Percentiles rank a stretch among this genome's conserved stretches.
Evolutionary conservation across 2,888 invertebrate genomes (phyloP).

Genomic region (Lagria hirta): DNA sequence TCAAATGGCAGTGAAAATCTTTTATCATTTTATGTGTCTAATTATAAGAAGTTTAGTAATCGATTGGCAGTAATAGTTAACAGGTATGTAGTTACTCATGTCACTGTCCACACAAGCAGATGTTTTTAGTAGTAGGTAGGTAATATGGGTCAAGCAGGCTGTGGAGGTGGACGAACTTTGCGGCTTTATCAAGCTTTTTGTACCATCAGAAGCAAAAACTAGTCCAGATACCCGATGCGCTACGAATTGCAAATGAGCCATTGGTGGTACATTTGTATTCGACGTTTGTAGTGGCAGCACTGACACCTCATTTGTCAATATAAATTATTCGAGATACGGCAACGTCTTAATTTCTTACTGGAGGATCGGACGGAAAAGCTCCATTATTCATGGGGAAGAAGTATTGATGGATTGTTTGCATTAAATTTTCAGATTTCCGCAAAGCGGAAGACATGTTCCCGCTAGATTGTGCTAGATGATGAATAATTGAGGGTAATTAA

Average conservation of each 20-base stretch:
- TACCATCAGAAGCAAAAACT: slow-evolving; percentile 40
- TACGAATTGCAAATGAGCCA: slow-evolving; percentile 52
- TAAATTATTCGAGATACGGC: slow-evolving; percentile 48
- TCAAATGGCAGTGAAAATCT: too few species aligned
- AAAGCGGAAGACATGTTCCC: slow-evolving; percentile 13
- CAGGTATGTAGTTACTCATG: too few species aligned
- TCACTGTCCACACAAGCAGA: too few species aligned
- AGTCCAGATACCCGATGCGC: slow-evolving; percentile 37
- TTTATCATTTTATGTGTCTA: too few species aligned
- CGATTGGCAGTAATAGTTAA: too few species aligned
- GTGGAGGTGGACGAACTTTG: slow-evolving; percentile 8
- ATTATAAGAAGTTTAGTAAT: too few species aligned
- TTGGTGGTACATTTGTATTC: slow-evolving; percentile 52
- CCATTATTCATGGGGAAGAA: slow-evolving; percentile 21
- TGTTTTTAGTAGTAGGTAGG: too few species aligned
- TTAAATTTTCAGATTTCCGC: slow-evolving; percentile 21
- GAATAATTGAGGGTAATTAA: slow-evolving; percentile 26
- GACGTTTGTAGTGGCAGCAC: slow-evolving; percentile 49
- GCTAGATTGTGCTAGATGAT: too few species aligned
- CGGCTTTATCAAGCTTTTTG: slow-evolving; percentile 10
- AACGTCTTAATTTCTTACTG: slow-evolving; percentile 46
- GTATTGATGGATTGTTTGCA: slow-evolving; percentile 9
- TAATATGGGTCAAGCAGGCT: background rate
- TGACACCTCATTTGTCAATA: slow-evolving; percentile 55
- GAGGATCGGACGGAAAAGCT: slow-evolving; percentile 13